phyloP scores from a whole-genome alignment of 2,113 vertebrate genomes.

The Microcebus murinus region DNA sequence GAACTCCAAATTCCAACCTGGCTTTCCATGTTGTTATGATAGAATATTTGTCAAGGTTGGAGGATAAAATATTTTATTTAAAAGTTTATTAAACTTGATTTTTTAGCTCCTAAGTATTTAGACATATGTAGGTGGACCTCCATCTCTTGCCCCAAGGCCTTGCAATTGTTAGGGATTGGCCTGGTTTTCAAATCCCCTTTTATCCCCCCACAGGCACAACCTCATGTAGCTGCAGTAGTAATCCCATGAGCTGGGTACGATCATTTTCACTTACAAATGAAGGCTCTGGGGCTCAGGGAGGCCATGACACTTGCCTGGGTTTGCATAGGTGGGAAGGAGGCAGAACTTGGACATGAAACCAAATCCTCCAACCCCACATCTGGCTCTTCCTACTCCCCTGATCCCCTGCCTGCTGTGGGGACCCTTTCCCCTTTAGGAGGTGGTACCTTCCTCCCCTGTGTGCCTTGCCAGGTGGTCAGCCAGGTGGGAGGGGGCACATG shows the following conservation, averaged over 20 bases:
- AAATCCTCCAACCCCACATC: background rate
- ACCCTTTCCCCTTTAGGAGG: background rate
- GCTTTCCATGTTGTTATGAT: background rate
- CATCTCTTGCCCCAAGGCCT: background rate
- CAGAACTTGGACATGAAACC: background rate
- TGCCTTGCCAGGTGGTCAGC: background rate
- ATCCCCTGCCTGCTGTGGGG: background rate
- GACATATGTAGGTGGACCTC: background rate
- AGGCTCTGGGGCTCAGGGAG: background rate
- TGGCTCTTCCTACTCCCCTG: background rate
- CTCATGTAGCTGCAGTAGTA: background rate
- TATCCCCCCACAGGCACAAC: background rate
- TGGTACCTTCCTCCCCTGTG: background rate
- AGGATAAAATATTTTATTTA: background rate
- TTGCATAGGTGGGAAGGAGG: background rate
- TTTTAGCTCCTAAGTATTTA: background rate
- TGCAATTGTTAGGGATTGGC: background rate
- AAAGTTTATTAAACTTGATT: background rate
- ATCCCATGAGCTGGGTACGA: background rate
- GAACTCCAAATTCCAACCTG: background rate
- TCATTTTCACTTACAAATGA: background rate
- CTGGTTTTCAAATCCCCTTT: background rate
- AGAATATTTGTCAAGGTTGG: background rate
- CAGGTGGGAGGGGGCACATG: background rate
- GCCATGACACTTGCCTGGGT: background rate